Evolutionary conservation across 2,797 vertebrate genomes (phyloP), one percentile per base, ranked within the genome.

Genomic region (Rhinatrema bivittatum): DNA sequence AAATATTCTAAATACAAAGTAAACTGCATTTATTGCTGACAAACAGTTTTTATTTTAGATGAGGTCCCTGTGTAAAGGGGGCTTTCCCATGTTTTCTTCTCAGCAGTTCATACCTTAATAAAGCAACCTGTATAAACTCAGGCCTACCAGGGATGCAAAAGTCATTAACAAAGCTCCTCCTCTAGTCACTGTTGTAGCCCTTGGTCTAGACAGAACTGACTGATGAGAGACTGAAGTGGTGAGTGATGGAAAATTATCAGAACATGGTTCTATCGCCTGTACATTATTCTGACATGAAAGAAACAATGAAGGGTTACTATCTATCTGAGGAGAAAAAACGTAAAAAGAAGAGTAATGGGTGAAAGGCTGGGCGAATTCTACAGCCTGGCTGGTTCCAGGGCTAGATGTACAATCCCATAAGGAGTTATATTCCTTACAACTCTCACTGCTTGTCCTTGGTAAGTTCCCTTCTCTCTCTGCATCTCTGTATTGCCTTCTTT

Each of bases 371-470:
- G n/a, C n/a, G n/a, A n/a, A n/a, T n/a, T n/a, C n/a, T n/a, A n/a
- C n/a, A n/a, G n/a, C n/a, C n/a, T n/a, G n/a, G n/a, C n/a, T n/a
- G n/a, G n/a, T n/a, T n/a, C n/a, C n/a, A n/a, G n/a, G n/a, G n/a
- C n/a, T n/a, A n/a, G n/a, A n/a, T n/a, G n/a, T n/a, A n/a, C n/a
- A n/a, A n/a, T n/a, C n/a, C n/a, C n/a, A n/a, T n/a, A n/a, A n/a
- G n/a, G n/a, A n/a, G n/a, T n/a, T n/a, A n/a, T 37, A 65, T 50
- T 43, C 53, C 50, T 68, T 60, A 65, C 47, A 56, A 46, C 41
- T 66, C 60, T 65, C 41, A 50, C 29, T 42, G 54, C 56, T 36
- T 65, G 18, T 46, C 28, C 32, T 46, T 48, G 23, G 55, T 62
- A 51, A 36, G 29, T 50, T 71, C 41, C 56, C 31, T 39, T 54